phyloP scores from a whole-genome alignment of 2,113 vertebrate species.

The Nyctereutes procyonoides region DNA sequence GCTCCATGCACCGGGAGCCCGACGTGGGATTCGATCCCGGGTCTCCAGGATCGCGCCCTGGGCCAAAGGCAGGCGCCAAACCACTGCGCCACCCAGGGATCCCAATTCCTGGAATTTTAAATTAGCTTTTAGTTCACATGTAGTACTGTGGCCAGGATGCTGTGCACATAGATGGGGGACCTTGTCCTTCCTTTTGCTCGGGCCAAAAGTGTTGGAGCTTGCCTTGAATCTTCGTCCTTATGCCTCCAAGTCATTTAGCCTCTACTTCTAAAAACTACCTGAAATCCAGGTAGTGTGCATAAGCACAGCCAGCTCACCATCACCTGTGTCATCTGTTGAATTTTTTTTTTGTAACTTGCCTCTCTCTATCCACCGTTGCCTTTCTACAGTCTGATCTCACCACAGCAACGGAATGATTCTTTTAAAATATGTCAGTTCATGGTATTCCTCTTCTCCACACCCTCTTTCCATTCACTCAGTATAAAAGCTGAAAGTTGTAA shows the following conservation, averaged over 20 bases:
- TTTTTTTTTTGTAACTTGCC: neutral
- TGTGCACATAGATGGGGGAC: neutral
- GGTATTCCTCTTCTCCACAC: neutral
- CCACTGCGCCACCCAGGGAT: too few species aligned
- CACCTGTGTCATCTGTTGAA: neutral
- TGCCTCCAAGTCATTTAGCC: neutral
- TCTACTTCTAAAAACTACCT: neutral
- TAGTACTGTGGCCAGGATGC: fast-evolving
- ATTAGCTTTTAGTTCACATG: neutral
- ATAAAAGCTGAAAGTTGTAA: neutral
- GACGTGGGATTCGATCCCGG: too few species aligned
- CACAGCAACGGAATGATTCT: neutral
- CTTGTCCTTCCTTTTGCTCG: neutral
- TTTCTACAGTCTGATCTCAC: neutral
- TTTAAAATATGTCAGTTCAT: neutral
- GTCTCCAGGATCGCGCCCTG: too few species aligned
- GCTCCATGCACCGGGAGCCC: too few species aligned
- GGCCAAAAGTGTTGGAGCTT: neutral
- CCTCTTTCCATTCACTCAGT: neutral
- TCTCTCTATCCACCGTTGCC: neutral
- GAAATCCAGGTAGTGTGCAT: too few species aligned
- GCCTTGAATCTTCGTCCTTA: neutral
- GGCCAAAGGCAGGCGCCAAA: too few species aligned
- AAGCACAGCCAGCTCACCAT: neutral
- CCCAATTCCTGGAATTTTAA: neutral